Conservation (phyloP, 2,888 invertebrate species). For the Sminthurides aquaticus region DNA sequence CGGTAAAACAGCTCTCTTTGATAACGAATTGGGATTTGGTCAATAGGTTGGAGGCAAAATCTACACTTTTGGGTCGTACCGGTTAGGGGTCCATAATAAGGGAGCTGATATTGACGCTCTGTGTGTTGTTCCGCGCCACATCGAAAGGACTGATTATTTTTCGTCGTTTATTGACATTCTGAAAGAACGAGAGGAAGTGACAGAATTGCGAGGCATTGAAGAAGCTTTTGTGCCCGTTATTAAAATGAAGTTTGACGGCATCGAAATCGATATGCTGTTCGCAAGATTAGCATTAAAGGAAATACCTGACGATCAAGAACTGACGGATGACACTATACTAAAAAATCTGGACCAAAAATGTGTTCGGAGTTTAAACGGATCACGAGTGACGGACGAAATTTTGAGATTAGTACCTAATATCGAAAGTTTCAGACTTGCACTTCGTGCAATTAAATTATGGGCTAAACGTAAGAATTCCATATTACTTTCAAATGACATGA, state of each 20-base stretch:
- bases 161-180: constrained; percentile 86
- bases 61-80: constrained; percentile 98
- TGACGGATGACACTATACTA: constrained; percentile 80
- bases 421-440: constrained; percentile 84
- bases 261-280: constrained; percentile 97
- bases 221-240: constrained; percentile 99
- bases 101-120: constrained; percentile 99
- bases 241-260: constrained; percentile 97
- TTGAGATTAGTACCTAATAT: constrained; percentile 89
- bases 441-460: constrained; percentile 95
- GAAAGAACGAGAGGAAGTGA: constrained; percentile 75
- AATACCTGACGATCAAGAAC: constrained; percentile 78
- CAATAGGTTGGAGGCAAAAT: constrained; percentile 83
- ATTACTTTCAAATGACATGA: no score
- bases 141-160: constrained; percentile 90
- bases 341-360: constrained; percentile 94
- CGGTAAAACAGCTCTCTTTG: no score
- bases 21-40: no score
- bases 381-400: constrained; percentile 97
- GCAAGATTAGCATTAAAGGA: constrained; percentile 90
- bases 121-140: constrained; percentile 94
- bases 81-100: constrained; percentile 85
- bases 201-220: constrained; percentile 81
- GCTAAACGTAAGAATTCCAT: constrained; percentile 73
- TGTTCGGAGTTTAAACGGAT: constrained; percentile 93